phyloP scores from a whole-genome alignment of 2,797 vertebrate genomes.

The Sparus aurata region DNA sequence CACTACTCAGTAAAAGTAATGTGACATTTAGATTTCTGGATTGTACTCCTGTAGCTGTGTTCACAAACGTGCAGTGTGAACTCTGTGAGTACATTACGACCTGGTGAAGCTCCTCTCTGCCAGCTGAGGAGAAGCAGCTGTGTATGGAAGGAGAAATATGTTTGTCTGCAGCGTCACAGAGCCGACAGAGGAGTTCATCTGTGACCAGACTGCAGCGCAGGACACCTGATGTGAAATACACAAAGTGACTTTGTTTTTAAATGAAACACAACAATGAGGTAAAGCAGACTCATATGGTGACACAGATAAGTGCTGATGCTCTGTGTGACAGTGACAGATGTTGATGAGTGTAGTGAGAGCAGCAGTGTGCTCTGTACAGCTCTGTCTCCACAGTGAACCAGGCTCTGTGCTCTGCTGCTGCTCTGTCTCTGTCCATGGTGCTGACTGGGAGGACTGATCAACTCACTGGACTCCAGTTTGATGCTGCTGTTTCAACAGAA shows the following conservation, averaged over 20 bases:
- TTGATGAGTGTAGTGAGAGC: not conserved
- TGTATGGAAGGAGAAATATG: too few relatives aligned
- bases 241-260: too few relatives aligned
- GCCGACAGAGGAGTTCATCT: not conserved
- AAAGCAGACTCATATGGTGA: too few relatives aligned
- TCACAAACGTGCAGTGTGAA: not conserved
- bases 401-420: constrained; percentile 21
- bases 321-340: not conserved
- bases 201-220: not conserved
- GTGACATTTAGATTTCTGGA: too few relatives aligned
- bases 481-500: not conserved
- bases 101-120: not conserved
- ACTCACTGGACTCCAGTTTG: not conserved
- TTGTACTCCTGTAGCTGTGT: not conserved
- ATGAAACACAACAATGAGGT: not conserved
- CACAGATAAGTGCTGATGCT: not conserved
- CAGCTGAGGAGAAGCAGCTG: not conserved
- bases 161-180: not conserved
- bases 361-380: constrained; percentile 4
- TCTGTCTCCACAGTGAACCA: not conserved
- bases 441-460: constrained; percentile 2
- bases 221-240: not conserved
- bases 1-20: too few relatives aligned
- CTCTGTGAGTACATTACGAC: not conserved
- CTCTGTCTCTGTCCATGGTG: constrained; percentile 35